Base-by-base conservation (phyloP, 2,113 vertebrate species). In the Loxodonta africana region DNA sequence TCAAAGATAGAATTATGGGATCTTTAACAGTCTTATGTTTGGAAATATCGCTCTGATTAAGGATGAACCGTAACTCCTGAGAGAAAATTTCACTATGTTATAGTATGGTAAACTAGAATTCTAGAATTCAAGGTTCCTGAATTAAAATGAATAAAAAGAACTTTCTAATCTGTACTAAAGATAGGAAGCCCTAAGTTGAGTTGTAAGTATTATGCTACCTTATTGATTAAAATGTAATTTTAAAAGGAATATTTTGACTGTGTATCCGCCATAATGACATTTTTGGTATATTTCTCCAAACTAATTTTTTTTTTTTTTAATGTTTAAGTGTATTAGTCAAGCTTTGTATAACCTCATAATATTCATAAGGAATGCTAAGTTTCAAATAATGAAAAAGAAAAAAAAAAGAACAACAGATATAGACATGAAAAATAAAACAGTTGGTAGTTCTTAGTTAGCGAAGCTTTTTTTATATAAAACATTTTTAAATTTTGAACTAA, bases 61-160 rank as follows among this genome's bases (percentile, higher is more conserved):
- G 17, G 53, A 69, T 60, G 81, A 80, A 82, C 80, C 77, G 83
- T 90, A 96, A 81, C 73, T 93, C 60, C 67, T 80, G 23, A 85
- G 62, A 88, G 71, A 83, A 92, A 83, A 77, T 69, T 46, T 85
- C 71, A 46, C 26, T 82, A 57, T 90, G n/a, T 33, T 81, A 12
- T n/a, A 21, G 17, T 3, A 44, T 17, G 12, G 60, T 62, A 60
- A 90, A 51, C 20, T 30, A 65, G 30, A 96, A 81, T 73, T 65
- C 28, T 53, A 46, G 86, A 93, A 65, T 11, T 63, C 60, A 63
- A 71, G 48, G 4, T 77, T 69, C 67, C 53, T 12, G 2, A 71
- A 78, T 73, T 85, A 82, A 80, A 86, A 89, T 88, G 33, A 71
- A 53, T 8, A 76, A 17, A 25, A 95, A 65, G 15, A 51, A 67